Evolutionary conservation across 2,888 invertebrate species (phyloP).

Genomic region (Morpho helenor): DNA sequence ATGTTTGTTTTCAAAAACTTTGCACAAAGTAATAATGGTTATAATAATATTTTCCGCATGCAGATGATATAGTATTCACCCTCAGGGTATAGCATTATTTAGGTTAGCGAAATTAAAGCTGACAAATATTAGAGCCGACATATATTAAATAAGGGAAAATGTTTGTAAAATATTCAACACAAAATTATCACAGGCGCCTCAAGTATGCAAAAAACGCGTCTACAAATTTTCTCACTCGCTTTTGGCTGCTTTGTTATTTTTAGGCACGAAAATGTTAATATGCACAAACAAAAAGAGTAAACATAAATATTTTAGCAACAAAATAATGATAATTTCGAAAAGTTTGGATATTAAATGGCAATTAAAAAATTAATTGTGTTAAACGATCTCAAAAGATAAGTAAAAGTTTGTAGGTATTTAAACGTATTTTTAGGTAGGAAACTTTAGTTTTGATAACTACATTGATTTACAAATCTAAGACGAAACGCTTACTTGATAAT

Average conservation of each 20-base stretch:
- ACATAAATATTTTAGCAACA: neutral
- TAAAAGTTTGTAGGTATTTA: no score
- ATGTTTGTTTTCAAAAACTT: no score
- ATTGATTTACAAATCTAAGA: no score
- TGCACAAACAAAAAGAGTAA: neutral
- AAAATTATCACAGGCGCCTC: constrained; percentile 7
- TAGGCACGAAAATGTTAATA: constrained; percentile 5
- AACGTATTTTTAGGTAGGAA: no score
- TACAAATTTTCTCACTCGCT: constrained; percentile 3
- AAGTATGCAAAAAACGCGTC: constrained; percentile 8
- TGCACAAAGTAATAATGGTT: no score
- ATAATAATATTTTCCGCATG: neutral
- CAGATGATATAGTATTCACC: neutral
- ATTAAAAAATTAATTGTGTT: no score
- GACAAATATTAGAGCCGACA: constrained; percentile 3
- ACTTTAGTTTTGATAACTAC: no score
- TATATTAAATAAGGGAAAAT: constrained; percentile 9
- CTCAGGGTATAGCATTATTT: constrained; percentile 7
- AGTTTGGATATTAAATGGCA: neutral
- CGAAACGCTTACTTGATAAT: no score
- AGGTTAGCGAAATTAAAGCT: constrained; percentile 6
- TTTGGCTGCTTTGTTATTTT: constrained; percentile 6
- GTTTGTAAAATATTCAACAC: constrained; percentile 2
- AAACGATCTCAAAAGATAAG: no score
- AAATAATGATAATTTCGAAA: neutral